Conservation (phyloP, 35 echinoderm and acorn worm species). For the Lytechinus pictus region DNA sequence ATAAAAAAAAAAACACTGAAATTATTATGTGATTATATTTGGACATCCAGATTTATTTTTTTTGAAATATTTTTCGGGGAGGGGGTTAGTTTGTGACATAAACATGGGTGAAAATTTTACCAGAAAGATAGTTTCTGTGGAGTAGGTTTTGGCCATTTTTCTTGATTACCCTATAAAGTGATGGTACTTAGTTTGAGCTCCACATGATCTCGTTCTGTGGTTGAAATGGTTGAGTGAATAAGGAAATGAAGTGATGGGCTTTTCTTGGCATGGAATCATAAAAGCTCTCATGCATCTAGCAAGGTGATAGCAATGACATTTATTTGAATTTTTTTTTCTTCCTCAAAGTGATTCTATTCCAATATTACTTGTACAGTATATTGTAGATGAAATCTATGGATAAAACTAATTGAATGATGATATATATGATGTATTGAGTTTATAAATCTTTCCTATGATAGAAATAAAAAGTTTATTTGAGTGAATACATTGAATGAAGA, state of each 20-base stretch:
- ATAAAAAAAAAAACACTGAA: no score
- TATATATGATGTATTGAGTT: no score
- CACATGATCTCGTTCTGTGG: background rate
- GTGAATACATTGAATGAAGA: no score
- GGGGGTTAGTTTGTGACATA: no score
- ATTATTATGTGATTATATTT: no score
- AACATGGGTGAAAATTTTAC: no score
- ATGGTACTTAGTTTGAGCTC: background rate
- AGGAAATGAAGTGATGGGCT: background rate
- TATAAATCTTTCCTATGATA: no score
- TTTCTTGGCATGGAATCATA: background rate
- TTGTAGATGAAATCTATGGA: background rate
- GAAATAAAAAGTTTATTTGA: no score
- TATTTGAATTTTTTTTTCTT: background rate
- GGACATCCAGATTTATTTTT: no score
- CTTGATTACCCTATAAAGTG: background rate
- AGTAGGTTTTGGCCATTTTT: background rate
- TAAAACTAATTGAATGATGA: no score
- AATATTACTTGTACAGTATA: background rate
- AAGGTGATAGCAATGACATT: background rate
- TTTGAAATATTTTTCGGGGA: no score
- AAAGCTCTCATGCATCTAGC: background rate
- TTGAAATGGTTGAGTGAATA: background rate
- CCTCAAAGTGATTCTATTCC: background rate
- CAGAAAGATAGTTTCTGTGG: no score